A percentile compares a stretch with the other conserved stretches of the same genome.
Evolutionary conservation across 2,888 invertebrate species (phyloP).

Genomic region (Idaea biselata): DNA sequence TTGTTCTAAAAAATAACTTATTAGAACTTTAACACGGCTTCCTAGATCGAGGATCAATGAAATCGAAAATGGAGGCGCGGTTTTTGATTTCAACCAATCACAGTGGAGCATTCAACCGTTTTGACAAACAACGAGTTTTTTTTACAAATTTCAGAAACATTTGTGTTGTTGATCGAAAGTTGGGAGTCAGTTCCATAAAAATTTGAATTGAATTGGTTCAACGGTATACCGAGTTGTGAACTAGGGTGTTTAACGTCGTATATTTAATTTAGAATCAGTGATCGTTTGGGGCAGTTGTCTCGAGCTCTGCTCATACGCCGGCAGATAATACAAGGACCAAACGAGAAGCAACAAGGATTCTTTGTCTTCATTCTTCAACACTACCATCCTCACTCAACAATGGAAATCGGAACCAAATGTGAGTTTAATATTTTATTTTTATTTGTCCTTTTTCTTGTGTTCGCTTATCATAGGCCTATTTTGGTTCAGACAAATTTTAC

Average conservation of each 20-base stretch:
- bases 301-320: constrained; percentile 34
- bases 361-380: constrained; percentile 21
- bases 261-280: constrained; percentile 39
- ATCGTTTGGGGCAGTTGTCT: constrained; percentile 33
- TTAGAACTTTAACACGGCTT: constrained; percentile 30
- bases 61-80: constrained; percentile 48
- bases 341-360: constrained; percentile 7
- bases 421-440: constrained; percentile 39
- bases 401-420: constrained; percentile 73
- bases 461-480: no score
- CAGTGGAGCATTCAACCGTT: constrained; percentile 41
- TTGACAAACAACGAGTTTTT: constrained; percentile 43
- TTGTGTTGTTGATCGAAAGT: constrained; percentile 3
- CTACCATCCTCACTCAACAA: constrained; percentile 36
- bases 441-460: constrained; percentile 10
- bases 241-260: constrained; percentile 38
- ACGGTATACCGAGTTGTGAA: constrained; percentile 45
- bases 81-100: constrained; percentile 66
- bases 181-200: constrained; percentile 48
- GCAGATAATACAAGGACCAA: constrained; percentile 4
- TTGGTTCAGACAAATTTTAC: no score
- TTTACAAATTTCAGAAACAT: background rate
- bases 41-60: constrained; percentile 50
- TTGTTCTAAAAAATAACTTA: background rate
- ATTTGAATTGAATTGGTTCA: constrained; percentile 62